A percentile compares a stretch with the other conserved stretches of the same genome.
phyloP scores from a whole-genome alignment of 2,113 vertebrate genomes.

The Dicrurus megarhynchus region DNA sequence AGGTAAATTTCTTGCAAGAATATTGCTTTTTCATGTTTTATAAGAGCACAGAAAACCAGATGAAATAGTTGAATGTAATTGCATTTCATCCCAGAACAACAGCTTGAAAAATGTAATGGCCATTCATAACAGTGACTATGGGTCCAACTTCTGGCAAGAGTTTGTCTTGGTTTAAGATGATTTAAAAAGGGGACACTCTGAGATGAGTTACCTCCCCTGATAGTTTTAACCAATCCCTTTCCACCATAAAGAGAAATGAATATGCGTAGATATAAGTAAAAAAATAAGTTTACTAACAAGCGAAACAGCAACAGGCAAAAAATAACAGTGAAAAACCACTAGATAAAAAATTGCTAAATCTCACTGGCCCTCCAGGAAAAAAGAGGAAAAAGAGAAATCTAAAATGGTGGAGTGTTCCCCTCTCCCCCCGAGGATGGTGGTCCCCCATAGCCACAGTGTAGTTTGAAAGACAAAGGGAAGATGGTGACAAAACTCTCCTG shows the following conservation, averaged over 20 bases:
- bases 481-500: background rate
- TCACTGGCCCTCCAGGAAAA: background rate
- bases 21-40: background rate
- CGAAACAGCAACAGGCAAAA: background rate
- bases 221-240: background rate
- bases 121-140: background rate
- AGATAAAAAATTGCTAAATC: background rate
- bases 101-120: background rate
- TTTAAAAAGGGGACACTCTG: background rate
- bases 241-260: background rate
- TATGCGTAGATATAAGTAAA: background rate
- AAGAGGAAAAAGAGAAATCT: background rate
- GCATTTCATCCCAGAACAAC: background rate
- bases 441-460: background rate
- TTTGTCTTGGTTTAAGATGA: background rate
- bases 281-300: background rate
- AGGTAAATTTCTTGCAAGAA: background rate
- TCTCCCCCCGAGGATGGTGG: background rate
- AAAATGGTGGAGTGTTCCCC: accelerated
- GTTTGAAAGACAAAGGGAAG: background rate
- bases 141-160: background rate
- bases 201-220: background rate
- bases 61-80: background rate
- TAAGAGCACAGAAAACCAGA: background rate
- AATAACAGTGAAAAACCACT: background rate